phyloP scores from a whole-genome alignment of 2,888 invertebrate genomes.

The Lepidocyrtoides sp. region DNA sequence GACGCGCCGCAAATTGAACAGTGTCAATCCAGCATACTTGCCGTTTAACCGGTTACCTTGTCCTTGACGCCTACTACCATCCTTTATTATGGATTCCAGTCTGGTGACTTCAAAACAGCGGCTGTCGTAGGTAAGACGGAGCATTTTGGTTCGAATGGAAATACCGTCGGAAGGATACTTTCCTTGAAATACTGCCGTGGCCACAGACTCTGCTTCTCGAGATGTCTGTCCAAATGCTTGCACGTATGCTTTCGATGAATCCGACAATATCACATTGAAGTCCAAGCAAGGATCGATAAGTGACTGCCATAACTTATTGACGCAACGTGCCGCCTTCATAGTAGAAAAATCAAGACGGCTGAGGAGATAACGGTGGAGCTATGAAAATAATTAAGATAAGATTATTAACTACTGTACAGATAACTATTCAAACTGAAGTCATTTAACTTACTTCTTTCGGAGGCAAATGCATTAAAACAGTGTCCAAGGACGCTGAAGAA shows the following conservation, averaged over 20 bases:
- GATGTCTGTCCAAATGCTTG: slow-evolving; percentile 11
- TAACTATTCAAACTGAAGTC: too few relatives aligned
- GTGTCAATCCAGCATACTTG: slow-evolving; percentile 9
- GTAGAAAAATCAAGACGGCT: slow-evolving; percentile 32
- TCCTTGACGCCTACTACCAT: too few relatives aligned
- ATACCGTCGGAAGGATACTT: slow-evolving; percentile 28
- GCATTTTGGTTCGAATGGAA: neutral
- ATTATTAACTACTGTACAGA: neutral
- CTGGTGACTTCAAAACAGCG: too few relatives aligned
- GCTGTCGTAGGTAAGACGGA: neutral
- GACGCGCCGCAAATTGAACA: neutral
- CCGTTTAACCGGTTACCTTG: too few relatives aligned
- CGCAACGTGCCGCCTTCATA: slow-evolving; percentile 16
- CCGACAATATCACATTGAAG: slow-evolving; percentile 38
- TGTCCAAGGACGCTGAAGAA: too few relatives aligned
- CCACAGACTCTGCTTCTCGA: neutral
- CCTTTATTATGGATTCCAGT: too few relatives aligned
- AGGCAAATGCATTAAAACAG: neutral
- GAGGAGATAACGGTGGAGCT: slow-evolving; percentile 34
- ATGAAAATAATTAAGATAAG: neutral
- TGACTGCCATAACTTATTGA: slow-evolving; percentile 34
- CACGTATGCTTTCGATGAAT: slow-evolving; percentile 7
- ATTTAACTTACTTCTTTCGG: slow-evolving; percentile 29
- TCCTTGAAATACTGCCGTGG: slow-evolving; percentile 35
- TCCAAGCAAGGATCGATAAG: slow-evolving; percentile 53